Percentiles rank a stretch among this genome's conserved stretches.
phyloP scores from a whole-genome alignment of 2,797 vertebrate genomes.

The Tauraco hartlaubi region DNA sequence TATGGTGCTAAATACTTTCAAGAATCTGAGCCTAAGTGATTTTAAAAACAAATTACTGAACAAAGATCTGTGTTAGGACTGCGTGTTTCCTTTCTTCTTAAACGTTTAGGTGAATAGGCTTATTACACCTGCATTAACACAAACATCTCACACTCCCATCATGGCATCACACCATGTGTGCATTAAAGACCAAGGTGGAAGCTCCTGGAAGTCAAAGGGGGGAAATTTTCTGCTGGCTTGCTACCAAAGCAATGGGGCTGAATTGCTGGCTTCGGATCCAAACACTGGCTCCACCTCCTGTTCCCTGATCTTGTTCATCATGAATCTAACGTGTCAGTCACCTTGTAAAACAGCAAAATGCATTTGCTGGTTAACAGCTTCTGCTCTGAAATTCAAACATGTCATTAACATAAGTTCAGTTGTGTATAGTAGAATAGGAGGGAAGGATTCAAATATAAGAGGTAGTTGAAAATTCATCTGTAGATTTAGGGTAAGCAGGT shows the following conservation, averaged over 20 bases:
- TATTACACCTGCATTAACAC: neutral
- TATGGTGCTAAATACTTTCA: neutral
- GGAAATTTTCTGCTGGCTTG: neutral
- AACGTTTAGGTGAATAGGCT: neutral
- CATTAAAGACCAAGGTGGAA: neutral
- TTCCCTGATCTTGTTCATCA: neutral
- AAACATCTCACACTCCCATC: neutral
- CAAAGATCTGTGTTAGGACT: neutral
- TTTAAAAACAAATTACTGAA: neutral
- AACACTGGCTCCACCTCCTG: neutral
- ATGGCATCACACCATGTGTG: neutral
- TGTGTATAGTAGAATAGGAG: neutral
- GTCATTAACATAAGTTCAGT: fast-evolving
- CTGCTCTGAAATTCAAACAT: neutral
- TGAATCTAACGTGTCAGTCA: neutral
- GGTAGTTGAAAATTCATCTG: neutral
- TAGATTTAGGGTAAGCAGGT: neutral
- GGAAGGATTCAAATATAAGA: neutral
- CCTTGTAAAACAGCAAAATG: neutral
- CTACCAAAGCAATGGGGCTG: neutral
- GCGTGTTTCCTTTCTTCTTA: neutral
- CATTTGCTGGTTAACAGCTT: fast-evolving
- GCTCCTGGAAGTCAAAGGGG: neutral
- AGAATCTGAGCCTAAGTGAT: neutral
- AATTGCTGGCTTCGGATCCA: neutral